Evolutionary conservation across 2,113 vertebrate genomes (phyloP).

Genomic region (Sylvilagus bachmani): DNA sequence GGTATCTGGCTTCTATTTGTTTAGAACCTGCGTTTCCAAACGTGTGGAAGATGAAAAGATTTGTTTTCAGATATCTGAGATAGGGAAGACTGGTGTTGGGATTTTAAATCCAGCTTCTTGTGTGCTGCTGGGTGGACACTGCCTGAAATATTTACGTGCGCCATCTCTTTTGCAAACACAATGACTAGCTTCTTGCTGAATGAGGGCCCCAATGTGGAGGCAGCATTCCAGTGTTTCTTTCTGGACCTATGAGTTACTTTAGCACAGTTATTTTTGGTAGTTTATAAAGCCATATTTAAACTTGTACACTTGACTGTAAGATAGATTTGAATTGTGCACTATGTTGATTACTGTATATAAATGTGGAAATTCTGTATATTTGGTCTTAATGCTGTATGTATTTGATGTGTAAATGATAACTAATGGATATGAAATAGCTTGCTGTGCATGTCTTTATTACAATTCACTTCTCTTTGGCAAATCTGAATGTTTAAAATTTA

Average conservation of each 20-base stretch:
- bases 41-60: constrained; percentile 14
- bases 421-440: constrained; percentile 85
- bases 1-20: constrained; percentile 17
- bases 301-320: constrained; percentile 89
- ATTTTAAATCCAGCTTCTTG: constrained; percentile 49
- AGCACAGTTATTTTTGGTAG: constrained; percentile 87
- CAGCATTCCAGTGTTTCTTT: constrained; percentile 81
- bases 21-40: background rate
- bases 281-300: constrained; percentile 92
- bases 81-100: constrained; percentile 41
- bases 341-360: constrained; percentile 87
- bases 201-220: constrained; percentile 69
- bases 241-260: constrained; percentile 83
- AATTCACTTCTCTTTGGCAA: constrained; percentile 67
- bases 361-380: constrained; percentile 88
- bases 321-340: constrained; percentile 88
- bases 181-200: constrained; percentile 61
- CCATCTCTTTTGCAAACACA: constrained; percentile 58
- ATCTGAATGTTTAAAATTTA: constrained; percentile 55
- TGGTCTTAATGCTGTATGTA: constrained; percentile 87
- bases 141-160: background rate
- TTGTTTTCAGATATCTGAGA: constrained; percentile 74
- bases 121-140: background rate
- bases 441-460: constrained; percentile 84
- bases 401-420: constrained; percentile 89